Base-by-base conservation (phyloP, 1,140 invertebrate genomes). In the Drosophila auraria region DNA sequence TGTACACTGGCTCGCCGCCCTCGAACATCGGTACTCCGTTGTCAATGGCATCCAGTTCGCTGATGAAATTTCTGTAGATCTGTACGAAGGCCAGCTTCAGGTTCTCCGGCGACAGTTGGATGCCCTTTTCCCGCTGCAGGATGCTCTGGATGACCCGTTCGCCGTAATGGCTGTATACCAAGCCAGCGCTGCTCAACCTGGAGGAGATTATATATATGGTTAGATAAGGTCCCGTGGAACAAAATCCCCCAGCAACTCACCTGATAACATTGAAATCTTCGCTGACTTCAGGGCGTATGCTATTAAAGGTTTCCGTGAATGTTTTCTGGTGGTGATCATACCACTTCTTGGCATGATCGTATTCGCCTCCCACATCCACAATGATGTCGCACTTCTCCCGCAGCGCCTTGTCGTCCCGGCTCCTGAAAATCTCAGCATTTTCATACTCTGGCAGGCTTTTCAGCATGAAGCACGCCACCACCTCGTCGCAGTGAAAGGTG, bases 261-360 rank as follows among this genome's bases (percentile, higher is more conserved):
- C 94, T 94, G 27, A 95, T 95, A 7, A 57, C 30, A 65, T 94
- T 93, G 63, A 93, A 95, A 12, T 94, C 91, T n/a, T 93, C 87
- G 14, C 92, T 91, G 17, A 94, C 65, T 27, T 95, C 94, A 2
- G 95, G 94, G 3, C 93, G 87, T n/a, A 96, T 56, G 1, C 93
- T 93, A 45, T 94, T 94, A 6, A 96, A 87, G 0, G 95, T 95
- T 63, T 95, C 94, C 54, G 92, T 93, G 69, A 96, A 96, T 42
- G 94, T 94, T 93, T 95, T 95, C 94, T 99, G 99, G 93, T 99
- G 99, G 94, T 99, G 99, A 94, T 99, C 99, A 94, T 97, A 99
- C 83, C 96, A 94, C 70, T 96, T 94, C 51, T 90, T 96, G 3
- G 93, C 91, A 54, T 96, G 96, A 94, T 99, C 95, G 94, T 97